A percentile compares a stretch with the other conserved stretches of the same genome.
Evolutionary conservation across 2,888 invertebrate species (phyloP).

Genomic region (Cryptosula pallasiana): DNA sequence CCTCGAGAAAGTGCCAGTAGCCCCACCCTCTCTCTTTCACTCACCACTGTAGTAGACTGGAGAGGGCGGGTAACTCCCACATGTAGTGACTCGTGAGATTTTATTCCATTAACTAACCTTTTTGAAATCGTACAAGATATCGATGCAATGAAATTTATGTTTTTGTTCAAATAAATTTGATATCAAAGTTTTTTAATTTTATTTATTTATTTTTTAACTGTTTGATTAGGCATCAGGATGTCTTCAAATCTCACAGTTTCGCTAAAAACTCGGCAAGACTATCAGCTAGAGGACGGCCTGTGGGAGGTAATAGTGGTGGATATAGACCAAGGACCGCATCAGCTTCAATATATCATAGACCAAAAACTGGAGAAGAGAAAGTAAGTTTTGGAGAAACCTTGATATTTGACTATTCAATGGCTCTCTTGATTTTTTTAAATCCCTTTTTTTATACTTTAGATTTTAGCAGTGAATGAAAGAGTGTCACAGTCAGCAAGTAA

Average conservation of each 20-base stretch:
- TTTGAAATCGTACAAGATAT: too few relatives aligned
- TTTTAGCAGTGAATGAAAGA: not conserved
- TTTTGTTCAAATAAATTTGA: too few relatives aligned
- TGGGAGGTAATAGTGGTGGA: not conserved
- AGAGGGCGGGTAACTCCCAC: conserved; percentile 19
- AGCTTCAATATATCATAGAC: not conserved
- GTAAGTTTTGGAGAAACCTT: too few relatives aligned
- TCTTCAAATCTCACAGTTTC: conserved; percentile 17
- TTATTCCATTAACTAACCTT: too few relatives aligned
- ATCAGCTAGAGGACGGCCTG: not conserved
- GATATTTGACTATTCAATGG: not conserved
- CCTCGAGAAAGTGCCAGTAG: not conserved
- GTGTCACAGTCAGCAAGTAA: not conserved
- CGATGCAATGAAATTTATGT: too few relatives aligned
- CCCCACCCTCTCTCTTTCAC: not conserved
- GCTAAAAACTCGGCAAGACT: not conserved
- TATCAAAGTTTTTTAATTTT: too few relatives aligned
- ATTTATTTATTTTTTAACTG: too few relatives aligned
- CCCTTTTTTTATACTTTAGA: not conserved
- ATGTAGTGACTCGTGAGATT: conserved; percentile 11
- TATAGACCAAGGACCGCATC: conserved; percentile 14
- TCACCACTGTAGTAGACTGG: conserved; percentile 7
- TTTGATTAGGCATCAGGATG: conserved; percentile 16
- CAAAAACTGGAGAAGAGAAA: not conserved
- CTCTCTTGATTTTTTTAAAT: not conserved